Conservation (phyloP, 2,113 vertebrate species). For the Pimephales promelas region DNA sequence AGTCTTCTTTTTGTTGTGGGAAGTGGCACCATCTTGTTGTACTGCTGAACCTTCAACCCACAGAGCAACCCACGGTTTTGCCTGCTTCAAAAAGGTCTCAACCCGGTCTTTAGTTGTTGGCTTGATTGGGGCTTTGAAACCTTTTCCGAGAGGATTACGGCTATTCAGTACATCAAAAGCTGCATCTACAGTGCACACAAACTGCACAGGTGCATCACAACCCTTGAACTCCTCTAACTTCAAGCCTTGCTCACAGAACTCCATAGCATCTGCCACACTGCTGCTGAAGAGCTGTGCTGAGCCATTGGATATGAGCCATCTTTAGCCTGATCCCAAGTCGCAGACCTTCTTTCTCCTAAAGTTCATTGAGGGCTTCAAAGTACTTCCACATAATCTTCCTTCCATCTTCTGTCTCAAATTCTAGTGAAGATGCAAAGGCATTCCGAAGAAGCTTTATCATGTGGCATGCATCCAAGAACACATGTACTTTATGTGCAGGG, state of each 20-base stretch:
- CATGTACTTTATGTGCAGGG: not conserved
- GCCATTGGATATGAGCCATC: slow-evolving; percentile 31
- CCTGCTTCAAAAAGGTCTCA: not conserved
- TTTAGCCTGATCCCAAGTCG: slow-evolving; percentile 35
- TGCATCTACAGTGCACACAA: slow-evolving; percentile 24
- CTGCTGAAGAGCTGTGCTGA: slow-evolving; percentile 38
- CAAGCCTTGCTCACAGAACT: slow-evolving; percentile 32
- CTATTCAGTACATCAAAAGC: slow-evolving; percentile 29
- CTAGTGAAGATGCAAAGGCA: not conserved
- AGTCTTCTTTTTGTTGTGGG: not conserved
- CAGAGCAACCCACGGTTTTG: not conserved
- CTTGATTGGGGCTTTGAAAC: slow-evolving; percentile 16
- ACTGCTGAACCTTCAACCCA: slow-evolving; percentile 9
- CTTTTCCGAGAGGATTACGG: slow-evolving; percentile 14
- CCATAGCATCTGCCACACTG: slow-evolving; percentile 29
- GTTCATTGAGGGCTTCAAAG: slow-evolving; percentile 28
- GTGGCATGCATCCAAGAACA: slow-evolving; percentile 30
- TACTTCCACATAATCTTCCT: slow-evolving; percentile 34
- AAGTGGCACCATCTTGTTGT: slow-evolving; percentile 30
- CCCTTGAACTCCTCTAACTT: slow-evolving; percentile 25
- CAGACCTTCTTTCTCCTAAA: slow-evolving; percentile 39
- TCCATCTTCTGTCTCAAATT: not conserved
- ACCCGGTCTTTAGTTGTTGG: not conserved
- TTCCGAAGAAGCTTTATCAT: slow-evolving; percentile 4
- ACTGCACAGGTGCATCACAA: slow-evolving; percentile 12